Evolutionary conservation across 2,797 vertebrate species (phyloP).

Genomic region (Capromys pilorides): DNA sequence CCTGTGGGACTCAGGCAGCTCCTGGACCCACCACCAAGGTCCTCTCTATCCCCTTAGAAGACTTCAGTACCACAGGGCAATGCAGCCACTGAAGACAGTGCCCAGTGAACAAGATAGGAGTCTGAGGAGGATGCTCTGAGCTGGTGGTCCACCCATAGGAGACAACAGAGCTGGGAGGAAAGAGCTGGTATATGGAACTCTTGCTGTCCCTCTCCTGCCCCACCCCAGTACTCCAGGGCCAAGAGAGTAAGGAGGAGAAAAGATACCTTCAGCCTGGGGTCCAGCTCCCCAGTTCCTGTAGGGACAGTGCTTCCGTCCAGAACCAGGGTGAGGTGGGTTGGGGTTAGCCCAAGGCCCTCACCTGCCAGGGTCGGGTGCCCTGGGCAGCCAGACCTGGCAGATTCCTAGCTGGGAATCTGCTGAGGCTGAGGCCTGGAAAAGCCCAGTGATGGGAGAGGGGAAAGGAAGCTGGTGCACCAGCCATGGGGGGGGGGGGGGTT

Average conservation of each 20-base stretch:
- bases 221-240: neutral
- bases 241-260: neutral
- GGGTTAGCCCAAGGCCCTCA: neutral
- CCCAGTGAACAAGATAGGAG: neutral
- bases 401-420: neutral
- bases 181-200: neutral
- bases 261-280: neutral
- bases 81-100: neutral
- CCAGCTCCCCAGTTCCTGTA: neutral
- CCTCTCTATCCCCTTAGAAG: neutral
- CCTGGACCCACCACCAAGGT: neutral
- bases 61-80: neutral
- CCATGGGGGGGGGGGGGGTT: constrained; percentile 56
- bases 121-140: neutral
- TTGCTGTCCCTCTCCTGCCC: neutral
- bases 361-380: neutral
- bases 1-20: too few species aligned
- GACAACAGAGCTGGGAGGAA: neutral
- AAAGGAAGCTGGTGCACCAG: neutral
- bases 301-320: neutral
- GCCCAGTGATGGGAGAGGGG: neutral
- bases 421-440: neutral
- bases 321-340: neutral
- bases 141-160: neutral
- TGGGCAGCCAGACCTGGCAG: constrained; percentile 13